Evolutionary conservation across 53 echinoderm and acorn worm genomes (phyloP), one percentile per base, ranked within the genome.

Genomic region (Pentamera pediparva): DNA sequence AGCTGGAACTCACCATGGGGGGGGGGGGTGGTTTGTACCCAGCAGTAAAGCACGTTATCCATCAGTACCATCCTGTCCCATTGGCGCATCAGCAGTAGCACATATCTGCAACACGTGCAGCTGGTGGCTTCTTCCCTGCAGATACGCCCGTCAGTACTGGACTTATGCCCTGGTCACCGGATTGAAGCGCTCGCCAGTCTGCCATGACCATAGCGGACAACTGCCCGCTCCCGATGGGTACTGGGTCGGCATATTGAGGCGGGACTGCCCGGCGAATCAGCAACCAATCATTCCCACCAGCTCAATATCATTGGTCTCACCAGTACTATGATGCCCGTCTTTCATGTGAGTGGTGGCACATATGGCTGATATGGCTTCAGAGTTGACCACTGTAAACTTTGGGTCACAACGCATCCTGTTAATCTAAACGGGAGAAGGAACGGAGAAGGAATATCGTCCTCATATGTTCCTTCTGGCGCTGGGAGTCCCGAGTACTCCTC

Each of bases 231-330:
- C 72, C 73, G 17, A 35, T 70, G 20, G 15, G 31, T 17, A 43
- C 39, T 0, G 55, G 48, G n/a, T 39, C 37, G 0, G 22, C 28
- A 25, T 61, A 62, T 11, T 51, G 51, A 13, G 39, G 38, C 24
- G 64, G 78, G 21, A 78, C 50, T 0, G 78, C 78, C 13, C 5
- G 62, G 4, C 0, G 53, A 73, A 22, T 79, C 73, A 3, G 49
- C 70, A 15, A n/a, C n/a, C n/a, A n/a, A 83, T 37, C 2, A 59
- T 69, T 43, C 67, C 83, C 33, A 83, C n/a, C 9, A 61, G 25
- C 27, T 61, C 24, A 5, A 12, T 51, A 25, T 51, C 51, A 0
- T 51, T 25, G n/a, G n/a, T n/a, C n/a, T n/a, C n/a, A n/a, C n/a
- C n/a, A n/a, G n/a, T n/a, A n/a, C n/a, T n/a, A n/a, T n/a, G n/a